Percentiles rank a stretch among this genome's conserved stretches.
Conservation (phyloP, 2,888 invertebrate genomes). For the Muschampia plurimacula region DNA sequence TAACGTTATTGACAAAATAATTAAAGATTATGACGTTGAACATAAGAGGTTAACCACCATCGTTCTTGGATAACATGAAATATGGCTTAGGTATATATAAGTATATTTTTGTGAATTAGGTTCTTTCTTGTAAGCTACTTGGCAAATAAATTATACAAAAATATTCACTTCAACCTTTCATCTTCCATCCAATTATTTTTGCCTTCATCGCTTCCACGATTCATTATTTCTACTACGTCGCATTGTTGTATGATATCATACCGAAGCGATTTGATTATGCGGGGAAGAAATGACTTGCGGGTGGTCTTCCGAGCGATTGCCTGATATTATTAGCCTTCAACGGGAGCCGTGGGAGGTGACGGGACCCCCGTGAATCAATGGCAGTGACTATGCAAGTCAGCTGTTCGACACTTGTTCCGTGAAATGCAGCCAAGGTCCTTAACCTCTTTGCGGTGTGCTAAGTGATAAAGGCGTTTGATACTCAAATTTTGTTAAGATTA, state of each 20-base stretch:
- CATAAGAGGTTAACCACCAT: too few species aligned
- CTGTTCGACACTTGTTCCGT: conserved; percentile 26
- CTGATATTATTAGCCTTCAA: conserved; percentile 42
- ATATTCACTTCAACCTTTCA: background rate
- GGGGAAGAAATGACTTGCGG: background rate
- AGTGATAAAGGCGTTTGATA: background rate
- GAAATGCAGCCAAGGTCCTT: background rate
- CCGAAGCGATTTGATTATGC: conserved; percentile 13
- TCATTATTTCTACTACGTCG: background rate
- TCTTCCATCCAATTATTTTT: background rate
- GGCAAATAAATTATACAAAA: too few species aligned
- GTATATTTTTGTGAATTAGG: too few species aligned
- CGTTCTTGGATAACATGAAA: too few species aligned
- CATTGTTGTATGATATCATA: background rate
- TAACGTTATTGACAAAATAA: too few species aligned
- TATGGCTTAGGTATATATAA: too few species aligned
- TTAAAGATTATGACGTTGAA: too few species aligned
- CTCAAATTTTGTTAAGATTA: too few species aligned
- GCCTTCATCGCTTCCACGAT: background rate
- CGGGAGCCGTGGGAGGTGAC: conserved; percentile 37
- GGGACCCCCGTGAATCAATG: conserved; percentile 30
- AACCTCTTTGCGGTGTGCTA: background rate
- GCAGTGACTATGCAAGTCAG: conserved; percentile 17
- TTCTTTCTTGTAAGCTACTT: too few species aligned
- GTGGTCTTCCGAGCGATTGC: conserved; percentile 45